These are phyloP conservation scores for Brotula barbata DNA, from an alignment of 2,797 vertebrate genomes.

Conservation along the genomic window DNA sequence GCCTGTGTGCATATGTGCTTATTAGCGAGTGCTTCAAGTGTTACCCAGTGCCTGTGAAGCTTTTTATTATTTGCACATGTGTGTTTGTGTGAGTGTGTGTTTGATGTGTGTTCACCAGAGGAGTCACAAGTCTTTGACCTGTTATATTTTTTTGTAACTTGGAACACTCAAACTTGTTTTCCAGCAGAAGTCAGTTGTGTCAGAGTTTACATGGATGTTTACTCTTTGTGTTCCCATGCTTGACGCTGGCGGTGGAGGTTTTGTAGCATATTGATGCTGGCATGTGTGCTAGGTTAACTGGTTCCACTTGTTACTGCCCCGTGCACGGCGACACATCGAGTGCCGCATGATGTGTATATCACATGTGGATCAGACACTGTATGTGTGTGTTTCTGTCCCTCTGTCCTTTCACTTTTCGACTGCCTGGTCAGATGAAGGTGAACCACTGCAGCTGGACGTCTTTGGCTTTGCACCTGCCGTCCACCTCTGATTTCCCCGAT, in stretches of 20 bases:
- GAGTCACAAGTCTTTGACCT: constrained; percentile 67
- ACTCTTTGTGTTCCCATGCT: constrained; percentile 50
- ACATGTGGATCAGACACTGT: constrained; percentile 44
- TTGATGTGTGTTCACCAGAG: constrained; percentile 69
- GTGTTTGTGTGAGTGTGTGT: constrained; percentile 56
- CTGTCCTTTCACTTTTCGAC: background rate
- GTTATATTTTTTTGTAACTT: constrained; percentile 52
- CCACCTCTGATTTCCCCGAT: constrained; percentile 39
- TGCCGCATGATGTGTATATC: constrained; percentile 42
- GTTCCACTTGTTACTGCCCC: constrained; percentile 71
- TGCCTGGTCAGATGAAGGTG: constrained; percentile 26
- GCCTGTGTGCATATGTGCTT: constrained; percentile 64
- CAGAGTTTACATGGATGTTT: constrained; percentile 52
- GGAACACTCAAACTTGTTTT: constrained; percentile 66
- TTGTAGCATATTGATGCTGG: constrained; percentile 62
- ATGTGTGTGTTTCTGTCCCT: background rate
- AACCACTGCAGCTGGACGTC: constrained; percentile 45
- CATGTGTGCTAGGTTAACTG: constrained; percentile 68
- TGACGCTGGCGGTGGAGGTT: constrained; percentile 37
- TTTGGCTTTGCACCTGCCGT: constrained; percentile 70
- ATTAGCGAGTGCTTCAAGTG: constrained; percentile 73
- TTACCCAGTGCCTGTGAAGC: constrained; percentile 68
- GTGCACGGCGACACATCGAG: constrained; percentile 36
- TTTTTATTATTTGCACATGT: constrained; percentile 79
- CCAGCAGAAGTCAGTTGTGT: constrained; percentile 46